phyloP scores from a whole-genome alignment of 2,888 invertebrate genomes.

The Lypha dubia region DNA sequence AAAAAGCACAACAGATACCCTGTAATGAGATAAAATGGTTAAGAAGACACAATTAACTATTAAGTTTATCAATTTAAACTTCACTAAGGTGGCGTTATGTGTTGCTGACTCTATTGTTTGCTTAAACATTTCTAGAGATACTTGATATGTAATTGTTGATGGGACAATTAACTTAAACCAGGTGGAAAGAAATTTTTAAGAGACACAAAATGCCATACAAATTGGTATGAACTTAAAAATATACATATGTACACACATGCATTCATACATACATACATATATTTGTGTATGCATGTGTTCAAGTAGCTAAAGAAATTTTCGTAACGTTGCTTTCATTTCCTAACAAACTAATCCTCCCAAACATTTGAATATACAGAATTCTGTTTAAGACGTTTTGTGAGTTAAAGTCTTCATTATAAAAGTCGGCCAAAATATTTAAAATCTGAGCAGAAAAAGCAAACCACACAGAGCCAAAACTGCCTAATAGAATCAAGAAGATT shows the following conservation, averaged over 20 bases:
- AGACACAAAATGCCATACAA: conserved; percentile 24
- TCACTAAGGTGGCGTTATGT: conserved; percentile 71
- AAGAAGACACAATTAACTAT: conserved; percentile 58
- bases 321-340: conserved; percentile 15
- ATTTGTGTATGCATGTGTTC: not conserved
- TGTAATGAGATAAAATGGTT: conserved; percentile 66
- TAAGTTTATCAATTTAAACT: conserved; percentile 72
- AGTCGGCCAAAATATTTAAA: too few species aligned
- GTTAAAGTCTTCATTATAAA: too few species aligned
- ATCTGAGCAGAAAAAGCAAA: too few species aligned
- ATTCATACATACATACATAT: not conserved
- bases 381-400: too few species aligned
- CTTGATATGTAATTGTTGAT: conserved; percentile 65
- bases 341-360: not conserved
- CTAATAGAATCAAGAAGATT: too few species aligned
- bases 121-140: conserved; percentile 57
- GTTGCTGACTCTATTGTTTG: conserved; percentile 59
- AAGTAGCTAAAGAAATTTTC: too few species aligned
- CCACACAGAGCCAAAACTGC: too few species aligned
- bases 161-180: conserved; percentile 67
- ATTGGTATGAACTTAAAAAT: conserved; percentile 28
- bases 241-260: too few species aligned
- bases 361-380: too few species aligned
- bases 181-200: conserved; percentile 65
- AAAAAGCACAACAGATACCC: conserved; percentile 63